phyloP scores from a whole-genome alignment of 2,888 invertebrate species.

The Drosophila silvestris region DNA sequence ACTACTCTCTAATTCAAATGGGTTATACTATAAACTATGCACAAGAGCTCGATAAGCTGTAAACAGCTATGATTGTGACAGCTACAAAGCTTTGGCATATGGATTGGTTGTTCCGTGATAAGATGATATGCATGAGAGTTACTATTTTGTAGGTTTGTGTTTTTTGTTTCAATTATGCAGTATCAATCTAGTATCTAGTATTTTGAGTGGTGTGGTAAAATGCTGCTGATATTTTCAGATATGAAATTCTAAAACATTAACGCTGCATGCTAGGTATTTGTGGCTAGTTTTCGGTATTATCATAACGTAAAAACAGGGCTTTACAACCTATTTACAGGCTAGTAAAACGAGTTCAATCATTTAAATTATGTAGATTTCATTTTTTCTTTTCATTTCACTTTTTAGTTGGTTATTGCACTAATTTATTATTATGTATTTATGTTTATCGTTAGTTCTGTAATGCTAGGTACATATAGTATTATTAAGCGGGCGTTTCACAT shows the following conservation, averaged over 20 bases:
- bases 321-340: slow-evolving; percentile 85
- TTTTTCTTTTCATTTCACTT: slow-evolving; percentile 15
- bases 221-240: slow-evolving; percentile 75
- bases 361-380: slow-evolving; percentile 41
- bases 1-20: slow-evolving; percentile 1
- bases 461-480: slow-evolving; percentile 38
- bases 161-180: neutral
- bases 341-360: slow-evolving; percentile 85
- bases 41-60: neutral
- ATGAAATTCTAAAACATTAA: slow-evolving; percentile 84
- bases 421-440: slow-evolving; percentile 33
- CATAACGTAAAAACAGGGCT: slow-evolving; percentile 84
- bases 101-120: neutral
- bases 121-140: neutral
- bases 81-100: slow-evolving; percentile 2
- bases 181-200: neutral
- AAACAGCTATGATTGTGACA: slow-evolving; percentile 1
- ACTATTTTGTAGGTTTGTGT: neutral
- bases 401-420: slow-evolving; percentile 42
- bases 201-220: slow-evolving; percentile 1
- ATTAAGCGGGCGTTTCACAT: slow-evolving; percentile 18
- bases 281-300: slow-evolving; percentile 58
- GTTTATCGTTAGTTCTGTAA: slow-evolving; percentile 30
- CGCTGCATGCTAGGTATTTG: slow-evolving; percentile 75
- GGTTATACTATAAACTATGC: neutral